phyloP scores from a whole-genome alignment of 2,888 invertebrate species.

The Hofmannophila pseudospretella region DNA sequence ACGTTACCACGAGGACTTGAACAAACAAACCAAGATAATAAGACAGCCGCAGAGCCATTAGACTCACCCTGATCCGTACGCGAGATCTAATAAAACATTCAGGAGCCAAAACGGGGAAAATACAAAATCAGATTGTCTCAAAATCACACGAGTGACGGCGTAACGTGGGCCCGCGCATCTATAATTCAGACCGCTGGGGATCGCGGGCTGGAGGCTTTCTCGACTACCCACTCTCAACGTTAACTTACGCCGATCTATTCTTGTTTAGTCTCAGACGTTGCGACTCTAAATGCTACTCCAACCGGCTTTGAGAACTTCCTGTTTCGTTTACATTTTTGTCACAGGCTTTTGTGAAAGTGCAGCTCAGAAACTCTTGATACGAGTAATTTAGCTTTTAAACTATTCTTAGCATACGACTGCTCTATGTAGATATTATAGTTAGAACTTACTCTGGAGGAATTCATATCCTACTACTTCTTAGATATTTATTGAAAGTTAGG shows the following conservation, averaged over 20 bases:
- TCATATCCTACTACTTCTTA: too few species aligned
- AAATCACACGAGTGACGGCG: conserved; percentile 71
- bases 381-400: too few species aligned
- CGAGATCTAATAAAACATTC: conserved; percentile 71
- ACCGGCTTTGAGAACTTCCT: neutral
- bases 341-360: too few species aligned
- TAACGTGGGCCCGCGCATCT: conserved; percentile 59
- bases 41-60: conserved; percentile 56
- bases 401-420: too few species aligned
- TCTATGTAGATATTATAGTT: too few species aligned
- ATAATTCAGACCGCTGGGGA: conserved; percentile 60
- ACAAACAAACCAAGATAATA: conserved; percentile 8
- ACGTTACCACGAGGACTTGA: neutral
- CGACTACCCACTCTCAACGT: conserved; percentile 25
- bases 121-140: conserved; percentile 76
- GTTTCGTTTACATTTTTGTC: too few species aligned
- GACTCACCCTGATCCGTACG: conserved; percentile 48
- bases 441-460: too few species aligned
- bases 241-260: conserved; percentile 52
- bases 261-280: conserved; percentile 22
- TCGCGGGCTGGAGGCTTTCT: conserved; percentile 43
- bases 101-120: conserved; percentile 64
- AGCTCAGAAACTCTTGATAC: too few species aligned
- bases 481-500: too few species aligned
- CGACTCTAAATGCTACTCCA: conserved; percentile 10